Conservation (phyloP, 2,113 vertebrate genomes). For the Pollachius pollachius region DNA sequence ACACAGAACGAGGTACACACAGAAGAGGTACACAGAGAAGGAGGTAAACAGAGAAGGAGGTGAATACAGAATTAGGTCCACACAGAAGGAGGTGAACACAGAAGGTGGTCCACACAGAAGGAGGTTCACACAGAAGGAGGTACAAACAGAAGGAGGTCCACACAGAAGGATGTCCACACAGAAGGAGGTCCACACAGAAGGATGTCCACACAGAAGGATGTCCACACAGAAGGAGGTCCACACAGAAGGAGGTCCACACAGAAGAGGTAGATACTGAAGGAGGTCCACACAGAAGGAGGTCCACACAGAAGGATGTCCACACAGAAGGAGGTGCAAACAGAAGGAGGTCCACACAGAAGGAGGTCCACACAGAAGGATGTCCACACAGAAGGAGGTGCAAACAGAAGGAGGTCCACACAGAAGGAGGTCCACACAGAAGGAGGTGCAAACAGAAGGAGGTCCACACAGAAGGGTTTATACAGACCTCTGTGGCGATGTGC, state of each 20-base stretch:
- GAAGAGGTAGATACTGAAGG: not conserved
- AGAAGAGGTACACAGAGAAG: slow-evolving; percentile 29
- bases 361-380: not conserved
- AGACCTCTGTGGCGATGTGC: slow-evolving; percentile 76
- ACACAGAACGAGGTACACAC: not conserved
- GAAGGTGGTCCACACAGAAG: not conserved
- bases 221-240: too few species aligned
- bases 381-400: not conserved
- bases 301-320: too few species aligned
- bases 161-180: not conserved
- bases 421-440: too few species aligned
- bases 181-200: too few species aligned
- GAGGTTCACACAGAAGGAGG: not conserved
- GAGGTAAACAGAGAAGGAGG: too few species aligned
- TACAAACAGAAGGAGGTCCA: not conserved
- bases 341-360: not conserved
- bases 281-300: too few species aligned
- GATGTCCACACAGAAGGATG: too few species aligned
- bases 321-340: too few species aligned
- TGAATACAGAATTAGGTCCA: too few species aligned
- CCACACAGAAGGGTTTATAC: not conserved
- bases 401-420: slow-evolving; percentile 33
- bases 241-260: too few species aligned
- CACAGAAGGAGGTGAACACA: too few species aligned
- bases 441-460: too few species aligned